A percentile compares a stretch with the other conserved stretches of the same genome.
These are phyloP conservation scores for Triplophysa siluroides DNA, from an alignment of 2,113 vertebrate species.

Conservation along the genomic window DNA sequence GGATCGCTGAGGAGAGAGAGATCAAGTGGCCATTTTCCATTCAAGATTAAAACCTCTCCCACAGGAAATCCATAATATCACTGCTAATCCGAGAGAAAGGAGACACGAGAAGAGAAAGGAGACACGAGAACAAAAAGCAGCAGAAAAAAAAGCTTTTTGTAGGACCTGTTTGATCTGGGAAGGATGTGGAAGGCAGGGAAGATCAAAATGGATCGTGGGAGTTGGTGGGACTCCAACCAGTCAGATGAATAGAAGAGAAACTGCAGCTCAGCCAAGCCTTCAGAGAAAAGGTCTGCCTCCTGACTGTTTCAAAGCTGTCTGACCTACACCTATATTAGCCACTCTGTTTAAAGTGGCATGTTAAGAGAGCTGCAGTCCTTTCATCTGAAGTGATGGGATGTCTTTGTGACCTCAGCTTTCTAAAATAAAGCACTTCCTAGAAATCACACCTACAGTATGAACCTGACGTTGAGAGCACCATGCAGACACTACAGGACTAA, in stretches of 20 bases:
- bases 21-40: constrained; percentile 38
- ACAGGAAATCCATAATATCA: constrained; percentile 61
- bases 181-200: constrained; percentile 13
- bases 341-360: constrained; percentile 67
- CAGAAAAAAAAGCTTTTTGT: neutral
- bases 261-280: constrained; percentile 22
- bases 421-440: neutral
- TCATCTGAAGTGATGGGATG: constrained; percentile 50
- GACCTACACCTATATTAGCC: constrained; percentile 45
- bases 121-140: constrained; percentile 14
- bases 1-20: neutral
- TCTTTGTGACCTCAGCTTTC: neutral
- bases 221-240: constrained; percentile 23
- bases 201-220: constrained; percentile 43
- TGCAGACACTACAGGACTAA: no score
- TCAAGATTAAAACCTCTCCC: constrained; percentile 16
- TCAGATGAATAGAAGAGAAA: constrained; percentile 25
- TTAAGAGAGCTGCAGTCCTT: constrained; percentile 39
- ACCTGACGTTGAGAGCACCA: no score
- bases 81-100: constrained; percentile 55
- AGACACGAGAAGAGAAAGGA: constrained; percentile 11
- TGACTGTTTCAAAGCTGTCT: constrained; percentile 56
- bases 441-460: no score
- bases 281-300: constrained; percentile 48
- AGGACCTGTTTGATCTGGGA: constrained; percentile 30